Evolutionary conservation across 2,113 vertebrate species (phyloP), one percentile per base, ranked within the genome.

Genomic region (Zosterops borbonicus): DNA sequence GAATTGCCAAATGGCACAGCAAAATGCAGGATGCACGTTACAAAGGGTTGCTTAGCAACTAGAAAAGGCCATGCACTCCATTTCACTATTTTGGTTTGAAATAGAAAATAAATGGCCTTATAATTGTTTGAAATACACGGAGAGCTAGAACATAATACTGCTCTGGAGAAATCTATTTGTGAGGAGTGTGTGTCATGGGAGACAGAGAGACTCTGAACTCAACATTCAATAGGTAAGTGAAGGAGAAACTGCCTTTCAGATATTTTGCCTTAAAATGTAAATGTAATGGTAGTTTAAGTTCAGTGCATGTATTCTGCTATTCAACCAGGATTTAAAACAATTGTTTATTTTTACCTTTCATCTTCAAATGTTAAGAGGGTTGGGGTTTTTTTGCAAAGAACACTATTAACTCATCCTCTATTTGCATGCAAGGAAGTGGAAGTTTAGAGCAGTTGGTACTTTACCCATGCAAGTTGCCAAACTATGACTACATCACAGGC

Each of bases 41-140:
- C 90, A 65, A 88, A 92, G 73, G 44, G 96, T 97, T 96, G 96
- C 96, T 89, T 96, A 95, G 96, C 95, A 96, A 97, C 95, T 25
- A 16, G 88, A 75, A 92, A 75, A 75, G 90, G 86, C 93, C 92
- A 86, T 31, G 83, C 88, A 90, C 93, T 95, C 79, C 60, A 86
- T 95, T 97, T 95, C 75, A 93, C 85, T 97, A 86, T 83, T 94
- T 96, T 82, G 71, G 85, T 95, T 95, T 95, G 82, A 92, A 96
- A 94, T 11, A 71, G 62, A 89, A 95, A 95, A 95, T 95, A 96
- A 93, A 96, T 87, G 93, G 80, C 49, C 83, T 88, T 77, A 71
- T 18, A 94, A 82, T 96, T 92, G 84, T 94, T 92, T 87, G 83
- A 96, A 93, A 92, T 90, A 95, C 73, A 89, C 4, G 2, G 76